Conservation (phyloP, 2,797 vertebrate species). For the Pantherophis vulpinus region DNA sequence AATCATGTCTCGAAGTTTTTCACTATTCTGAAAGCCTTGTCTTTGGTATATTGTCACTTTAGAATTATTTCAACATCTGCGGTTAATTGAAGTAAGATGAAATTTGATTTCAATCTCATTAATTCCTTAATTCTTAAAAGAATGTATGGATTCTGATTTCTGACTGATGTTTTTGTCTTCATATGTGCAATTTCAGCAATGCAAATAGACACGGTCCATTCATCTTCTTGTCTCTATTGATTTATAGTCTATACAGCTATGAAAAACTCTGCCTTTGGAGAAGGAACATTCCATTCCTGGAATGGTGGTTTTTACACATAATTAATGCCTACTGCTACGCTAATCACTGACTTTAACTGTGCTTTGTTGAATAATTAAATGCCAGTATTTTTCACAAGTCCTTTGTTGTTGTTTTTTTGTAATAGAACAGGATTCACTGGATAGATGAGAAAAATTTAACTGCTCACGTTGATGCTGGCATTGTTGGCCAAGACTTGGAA, state of each 20-base stretch:
- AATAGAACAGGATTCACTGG: slow-evolving; percentile 96
- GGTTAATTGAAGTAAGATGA: not conserved
- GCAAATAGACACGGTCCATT: not conserved
- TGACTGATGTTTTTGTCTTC: not conserved
- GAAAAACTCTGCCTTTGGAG: not conserved
- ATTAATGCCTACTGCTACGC: not conserved
- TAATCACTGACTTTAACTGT: not conserved
- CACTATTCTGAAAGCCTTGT: not conserved
- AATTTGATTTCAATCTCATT: not conserved
- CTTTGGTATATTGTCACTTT: not conserved
- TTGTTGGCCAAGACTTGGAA: slow-evolving; percentile 96
- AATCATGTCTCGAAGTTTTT: not conserved
- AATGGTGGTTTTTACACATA: not conserved
- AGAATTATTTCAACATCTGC: not conserved
- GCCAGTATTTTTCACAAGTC: not conserved
- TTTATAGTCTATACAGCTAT: not conserved
- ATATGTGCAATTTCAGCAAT: not conserved
- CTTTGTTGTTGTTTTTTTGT: slow-evolving; percentile 38
- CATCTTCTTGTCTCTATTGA: not conserved
- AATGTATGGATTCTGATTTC: not conserved
- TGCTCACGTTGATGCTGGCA: slow-evolving; percentile 91
- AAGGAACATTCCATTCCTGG: not conserved
- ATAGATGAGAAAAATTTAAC: slow-evolving; percentile 97
- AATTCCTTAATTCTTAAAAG: not conserved
- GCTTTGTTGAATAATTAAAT: not conserved